Conservation (phyloP, 2,113 vertebrate genomes). For the Rousettus leschenaultii region DNA sequence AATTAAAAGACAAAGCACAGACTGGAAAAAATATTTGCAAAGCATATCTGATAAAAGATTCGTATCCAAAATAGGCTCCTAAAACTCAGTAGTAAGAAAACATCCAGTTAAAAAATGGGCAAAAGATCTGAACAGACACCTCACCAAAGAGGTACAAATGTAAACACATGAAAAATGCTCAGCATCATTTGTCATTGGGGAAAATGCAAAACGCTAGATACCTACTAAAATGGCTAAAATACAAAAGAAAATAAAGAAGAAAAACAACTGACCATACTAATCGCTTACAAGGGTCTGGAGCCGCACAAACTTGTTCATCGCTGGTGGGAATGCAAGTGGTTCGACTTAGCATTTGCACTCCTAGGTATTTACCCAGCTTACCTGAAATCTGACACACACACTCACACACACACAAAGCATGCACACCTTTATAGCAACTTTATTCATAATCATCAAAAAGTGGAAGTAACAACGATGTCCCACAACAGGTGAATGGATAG, state of each 20-base stretch:
- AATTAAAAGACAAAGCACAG: neutral
- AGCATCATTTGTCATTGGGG: neutral
- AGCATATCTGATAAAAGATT: neutral
- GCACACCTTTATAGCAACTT: too few species aligned
- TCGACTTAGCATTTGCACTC: neutral
- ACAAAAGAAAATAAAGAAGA: neutral
- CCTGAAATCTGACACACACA: too few species aligned
- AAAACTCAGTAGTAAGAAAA: neutral
- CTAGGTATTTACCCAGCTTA: too few species aligned
- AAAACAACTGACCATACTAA: neutral
- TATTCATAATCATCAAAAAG: too few species aligned
- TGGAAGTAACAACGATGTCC: too few species aligned
- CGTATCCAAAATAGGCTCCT: neutral
- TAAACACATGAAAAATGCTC: neutral
- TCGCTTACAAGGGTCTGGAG: neutral
- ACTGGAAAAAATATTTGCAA: neutral
- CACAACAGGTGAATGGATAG: too few species aligned
- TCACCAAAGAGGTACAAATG: neutral
- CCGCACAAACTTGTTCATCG: neutral
- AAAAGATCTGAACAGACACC: neutral
- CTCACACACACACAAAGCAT: too few species aligned
- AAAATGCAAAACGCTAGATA: neutral
- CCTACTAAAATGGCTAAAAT: neutral
- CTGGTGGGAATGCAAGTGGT: neutral
- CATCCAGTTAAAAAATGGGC: neutral